Base-by-base conservation (phyloP, 1,140 invertebrate species). In the Centruroides sculpturatus region DNA sequence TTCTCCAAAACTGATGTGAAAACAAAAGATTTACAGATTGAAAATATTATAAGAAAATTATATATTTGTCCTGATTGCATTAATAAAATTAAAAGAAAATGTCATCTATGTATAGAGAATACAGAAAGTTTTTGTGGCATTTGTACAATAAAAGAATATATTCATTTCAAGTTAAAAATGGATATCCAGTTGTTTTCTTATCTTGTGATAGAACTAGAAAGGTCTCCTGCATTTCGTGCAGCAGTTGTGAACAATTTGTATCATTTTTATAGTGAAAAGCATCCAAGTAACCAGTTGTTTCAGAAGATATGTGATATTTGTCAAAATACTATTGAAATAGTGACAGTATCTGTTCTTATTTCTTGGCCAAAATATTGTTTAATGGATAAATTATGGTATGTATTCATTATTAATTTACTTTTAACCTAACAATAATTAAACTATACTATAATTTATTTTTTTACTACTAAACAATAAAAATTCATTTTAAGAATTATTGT, bases 301-400 rank as follows among this genome's bases (percentile, higher is more conserved):
- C 35, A 8, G 11, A 41, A 35, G 23, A 36, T 11, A 23, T 61
- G 60, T 47, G 12, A 36, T 35, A 23, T 57, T 13, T 61, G 60
- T 57, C 10, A 47, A 46, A 47, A 35, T 36, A 13, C 47, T 35
- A 23, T 54, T 5, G 57, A 41, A 34, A 11, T 53, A 6, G 2
- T 54, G 0, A 47, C 8, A 47, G 23, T 57, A n/a, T n/a, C 11
- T 10, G 55, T 57, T 11, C 47, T 47, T 10, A 9, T 61, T 6
- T 8, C 23, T 1, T 9, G 34, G 36, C 80, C 83, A 8, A 76
- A 73, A 41, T 76, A 71, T 59, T 79, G 85, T 68, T 78, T 82
- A 49, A 73, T 86, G 61, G 84, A 86, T 74, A 81, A 81, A 68
- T 78, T 75, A 60, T 85, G 82, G 83, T 82, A 76, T 76, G 72